A percentile compares a stretch with the other conserved stretches of the same genome.
Evolutionary conservation across 2,113 vertebrate genomes (phyloP).

Genomic region (Holacanthus passer): DNA sequence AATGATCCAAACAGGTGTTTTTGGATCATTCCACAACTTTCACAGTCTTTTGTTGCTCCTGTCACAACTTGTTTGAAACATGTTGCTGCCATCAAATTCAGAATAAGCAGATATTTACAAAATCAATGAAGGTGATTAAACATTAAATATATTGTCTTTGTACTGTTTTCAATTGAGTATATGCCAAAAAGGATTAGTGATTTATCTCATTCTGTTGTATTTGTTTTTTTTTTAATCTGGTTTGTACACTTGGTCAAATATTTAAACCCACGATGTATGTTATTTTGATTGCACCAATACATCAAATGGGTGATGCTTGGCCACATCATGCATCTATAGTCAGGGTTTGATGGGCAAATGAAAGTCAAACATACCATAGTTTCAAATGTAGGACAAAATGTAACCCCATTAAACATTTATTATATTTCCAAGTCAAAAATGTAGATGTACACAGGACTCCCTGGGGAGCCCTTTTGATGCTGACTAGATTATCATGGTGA

Average conservation of each 20-base stretch:
- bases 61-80: no score
- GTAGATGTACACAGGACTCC: neutral
- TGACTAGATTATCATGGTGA: neutral
- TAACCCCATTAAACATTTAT: neutral
- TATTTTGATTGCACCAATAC: neutral
- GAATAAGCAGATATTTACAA: no score
- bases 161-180: no score
- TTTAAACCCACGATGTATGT: neutral
- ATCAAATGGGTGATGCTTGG: neutral
- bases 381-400: neutral
- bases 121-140: no score
- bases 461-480: neutral
- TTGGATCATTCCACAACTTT: no score
- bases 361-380: neutral
- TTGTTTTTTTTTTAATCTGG: no score
- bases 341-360: neutral
- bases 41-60: no score
- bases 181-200: no score
- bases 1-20: no score
- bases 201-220: no score
- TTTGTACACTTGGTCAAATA: neutral
- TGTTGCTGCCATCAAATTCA: no score
- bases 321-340: neutral
- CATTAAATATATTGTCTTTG: no score
- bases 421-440: neutral